Evolutionary conservation across 2,797 vertebrate genomes (phyloP), one percentile per base, ranked within the genome.

Genomic region (Vireo griseus): DNA sequence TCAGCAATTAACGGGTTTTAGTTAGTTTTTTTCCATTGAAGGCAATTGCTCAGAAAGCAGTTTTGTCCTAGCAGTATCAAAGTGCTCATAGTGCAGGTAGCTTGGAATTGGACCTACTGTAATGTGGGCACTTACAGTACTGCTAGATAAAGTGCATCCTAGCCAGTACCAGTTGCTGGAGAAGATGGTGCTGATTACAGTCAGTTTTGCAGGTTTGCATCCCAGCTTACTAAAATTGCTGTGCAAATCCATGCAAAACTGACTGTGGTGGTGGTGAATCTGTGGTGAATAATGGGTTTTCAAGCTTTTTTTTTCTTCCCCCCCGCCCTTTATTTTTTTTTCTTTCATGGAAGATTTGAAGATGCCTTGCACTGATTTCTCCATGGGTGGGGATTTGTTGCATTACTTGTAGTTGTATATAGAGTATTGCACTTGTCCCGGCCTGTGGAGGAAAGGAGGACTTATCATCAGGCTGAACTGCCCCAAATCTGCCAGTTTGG

Each of bases 181-280:
- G 85, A 94, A 95, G 89, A 95, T 45, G 42, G 88, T 96, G 90
- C 97, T 97, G 95, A 96, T 97, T 95, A 98, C 98, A 48, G 97
- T 91, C 97, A 99, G 99, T 99, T 99, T 99, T 99, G 99, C 98
- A 98, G 99, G 98, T 98, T 99, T 99, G 99, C 98, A 98, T 98
- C 93, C 98, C 99, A 99, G 99, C 99, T 97, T 98, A 79, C 68
- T 88, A 91, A 92, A 80, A 95, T 92, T 97, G 99, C 99, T 99
- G 99, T 99, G 99, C 99, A 99, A 99, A 99, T 99, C 99, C 99
- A 99, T 99, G 99, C 99, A 99, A 99, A 99, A 99, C 99, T 99
- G 99, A 98, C 97, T 96, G 98, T 98, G 98, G 95, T 95, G 48
- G 96, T 92, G 86, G 94, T 91, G 79, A 86, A 94, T 77, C 94